These are phyloP conservation scores for Artemisiospiza belli DNA, from an alignment of 2,113 vertebrate genomes.

Conservation along the genomic window DNA sequence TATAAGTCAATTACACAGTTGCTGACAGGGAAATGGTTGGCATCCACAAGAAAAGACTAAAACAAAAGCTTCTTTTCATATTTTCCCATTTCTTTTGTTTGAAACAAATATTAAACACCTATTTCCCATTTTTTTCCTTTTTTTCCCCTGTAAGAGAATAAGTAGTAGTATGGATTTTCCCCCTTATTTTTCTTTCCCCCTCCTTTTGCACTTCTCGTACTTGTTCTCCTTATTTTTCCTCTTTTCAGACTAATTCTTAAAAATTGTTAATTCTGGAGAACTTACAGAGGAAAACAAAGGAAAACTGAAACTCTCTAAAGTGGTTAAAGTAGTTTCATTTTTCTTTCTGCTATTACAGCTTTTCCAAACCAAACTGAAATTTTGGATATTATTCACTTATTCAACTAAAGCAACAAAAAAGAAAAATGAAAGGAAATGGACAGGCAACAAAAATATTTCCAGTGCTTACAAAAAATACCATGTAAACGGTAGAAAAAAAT, in stretches of 20 bases:
- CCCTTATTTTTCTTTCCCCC: neutral
- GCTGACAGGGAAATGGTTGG: conserved; percentile 38
- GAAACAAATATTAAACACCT: neutral
- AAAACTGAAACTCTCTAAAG: conserved; percentile 44
- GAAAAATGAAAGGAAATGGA: conserved; percentile 10
- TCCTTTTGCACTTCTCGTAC: neutral
- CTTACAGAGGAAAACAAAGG: conserved; percentile 23
- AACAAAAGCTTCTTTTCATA: neutral
- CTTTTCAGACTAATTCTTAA: neutral
- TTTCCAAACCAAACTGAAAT: conserved; percentile 52
- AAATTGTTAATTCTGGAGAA: conserved; percentile 22
- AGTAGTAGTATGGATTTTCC: neutral
- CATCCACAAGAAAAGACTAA: neutral
- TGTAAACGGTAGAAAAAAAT: neutral
- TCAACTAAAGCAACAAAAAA: neutral
- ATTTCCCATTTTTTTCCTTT: neutral
- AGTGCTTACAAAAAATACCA: neutral
- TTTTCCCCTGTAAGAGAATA: neutral
- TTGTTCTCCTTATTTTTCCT: neutral
- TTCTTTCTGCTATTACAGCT: conserved; percentile 3
- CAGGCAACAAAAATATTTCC: neutral
- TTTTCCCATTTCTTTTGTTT: neutral
- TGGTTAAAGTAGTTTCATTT: conserved; percentile 39
- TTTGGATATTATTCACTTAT: conserved; percentile 27
- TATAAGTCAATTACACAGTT: conserved; percentile 20